Evolutionary conservation across 2,888 invertebrate genomes (phyloP).

Genomic region (Eulithis testata): DNA sequence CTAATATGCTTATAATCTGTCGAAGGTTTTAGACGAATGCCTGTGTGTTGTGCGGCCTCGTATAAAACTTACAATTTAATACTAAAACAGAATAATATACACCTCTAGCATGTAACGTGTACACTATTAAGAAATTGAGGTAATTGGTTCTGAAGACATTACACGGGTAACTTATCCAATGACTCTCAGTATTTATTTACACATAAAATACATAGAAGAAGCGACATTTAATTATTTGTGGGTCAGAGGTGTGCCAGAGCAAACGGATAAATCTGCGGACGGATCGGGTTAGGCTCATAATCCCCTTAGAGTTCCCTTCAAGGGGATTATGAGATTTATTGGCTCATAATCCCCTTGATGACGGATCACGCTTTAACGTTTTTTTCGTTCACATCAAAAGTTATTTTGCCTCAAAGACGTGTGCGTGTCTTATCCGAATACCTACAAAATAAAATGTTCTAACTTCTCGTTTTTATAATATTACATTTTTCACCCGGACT

Average conservation of each 20-base stretch:
- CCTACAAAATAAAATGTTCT: not conserved
- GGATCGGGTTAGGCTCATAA: too few relatives aligned
- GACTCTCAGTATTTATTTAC: constrained; percentile 78
- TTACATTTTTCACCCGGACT: not conserved
- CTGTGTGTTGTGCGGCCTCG: constrained; percentile 64
- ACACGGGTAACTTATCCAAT: constrained; percentile 82
- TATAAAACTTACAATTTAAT: constrained; percentile 72
- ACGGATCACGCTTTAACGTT: constrained; percentile 3
- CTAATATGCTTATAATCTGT: constrained; percentile 60
- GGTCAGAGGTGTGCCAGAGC: not conserved
- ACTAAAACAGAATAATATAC: constrained; percentile 73
- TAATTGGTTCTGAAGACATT: constrained; percentile 82
- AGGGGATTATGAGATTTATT: too few relatives aligned
- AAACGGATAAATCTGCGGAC: not conserved
- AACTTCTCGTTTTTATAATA: not conserved
- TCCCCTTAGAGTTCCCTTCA: too few relatives aligned
- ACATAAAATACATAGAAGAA: constrained; percentile 45
- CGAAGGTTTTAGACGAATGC: constrained; percentile 57
- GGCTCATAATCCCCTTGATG: too few relatives aligned
- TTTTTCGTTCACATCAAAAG: not conserved
- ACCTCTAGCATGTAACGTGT: constrained; percentile 70
- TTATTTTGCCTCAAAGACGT: not conserved
- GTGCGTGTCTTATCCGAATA: not conserved
- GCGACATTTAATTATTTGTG: constrained; percentile 28
- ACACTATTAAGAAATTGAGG: constrained; percentile 81